Evolutionary conservation across 2,888 invertebrate species (phyloP), one percentile per base, ranked within the genome.

Genomic region (Pardosa pseudoannulata): DNA sequence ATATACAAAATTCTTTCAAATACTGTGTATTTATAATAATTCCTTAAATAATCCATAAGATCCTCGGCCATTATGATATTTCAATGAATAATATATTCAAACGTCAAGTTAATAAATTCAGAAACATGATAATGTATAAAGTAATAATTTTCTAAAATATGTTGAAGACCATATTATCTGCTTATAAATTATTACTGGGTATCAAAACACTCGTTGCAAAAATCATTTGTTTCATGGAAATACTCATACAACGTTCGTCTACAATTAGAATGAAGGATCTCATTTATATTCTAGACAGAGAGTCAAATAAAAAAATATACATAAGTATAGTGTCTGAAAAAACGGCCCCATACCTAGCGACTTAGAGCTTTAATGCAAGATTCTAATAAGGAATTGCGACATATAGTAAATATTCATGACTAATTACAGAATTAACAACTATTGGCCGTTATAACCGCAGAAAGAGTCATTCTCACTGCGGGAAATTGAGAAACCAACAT

Each of bases 341-440:
- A 72, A 72, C 50, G 36, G 36, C 36, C 36, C 5, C 9, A 36
- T 36, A 7, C 9, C 9, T 36, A 5, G 29, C 56, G 13, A 31
- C 29, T 27, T 28, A 23, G 41, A 46, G 16, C n/a, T n/a, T 56
- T 13, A 32, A 27, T 23, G 50, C 67, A 50, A 67, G 36, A 39
- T 78, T 50, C 68, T n/a, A 16, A 36, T 13, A 46, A 32, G 2
- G 50, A 68, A 32, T 23, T 31, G 28, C 68, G 46, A 28, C 27
- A 27, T 65, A 65, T 76, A 28, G 78, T 78, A 78, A 78, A 78
- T 78, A 78, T 78, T 78, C 78, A 78, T 78, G 65, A 32, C 36
- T 68, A 78, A 78, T 78, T 78, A 78, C 28, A 23, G 68, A 50
- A 78, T 78, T 78, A 78, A 70, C 78, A 78, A 78, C 50, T 68